Percentiles rank a stretch among this genome's conserved stretches.
These are phyloP conservation scores for Pangasius djambal DNA, from an alignment of 2,797 vertebrate species.

Conservation along the genomic window DNA sequence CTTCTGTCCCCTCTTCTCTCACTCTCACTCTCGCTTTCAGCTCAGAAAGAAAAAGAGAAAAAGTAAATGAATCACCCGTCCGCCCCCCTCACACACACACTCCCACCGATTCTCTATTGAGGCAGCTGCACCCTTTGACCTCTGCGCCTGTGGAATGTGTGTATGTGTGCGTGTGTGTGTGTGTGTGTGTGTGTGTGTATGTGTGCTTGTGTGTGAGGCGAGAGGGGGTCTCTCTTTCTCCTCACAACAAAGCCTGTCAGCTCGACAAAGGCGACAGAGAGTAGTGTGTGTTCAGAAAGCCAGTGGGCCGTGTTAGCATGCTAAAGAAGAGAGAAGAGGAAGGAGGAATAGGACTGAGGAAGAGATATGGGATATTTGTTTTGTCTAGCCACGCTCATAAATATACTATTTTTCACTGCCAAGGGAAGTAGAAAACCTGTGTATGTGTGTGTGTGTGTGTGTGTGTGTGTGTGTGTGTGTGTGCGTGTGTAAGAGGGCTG, in stretches of 20 bases:
- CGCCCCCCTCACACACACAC: slow-evolving; percentile 46
- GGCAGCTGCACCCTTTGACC: slow-evolving; percentile 83
- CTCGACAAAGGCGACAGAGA: slow-evolving; percentile 77
- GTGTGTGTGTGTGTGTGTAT: slow-evolving; percentile 62
- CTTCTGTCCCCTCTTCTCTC: slow-evolving; percentile 38
- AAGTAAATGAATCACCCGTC: slow-evolving; percentile 72
- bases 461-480: slow-evolving; percentile 45
- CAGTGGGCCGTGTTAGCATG: slow-evolving; percentile 77
- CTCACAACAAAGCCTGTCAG: slow-evolving; percentile 79
- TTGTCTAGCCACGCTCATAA: slow-evolving; percentile 71
- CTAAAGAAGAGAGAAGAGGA: slow-evolving; percentile 58
- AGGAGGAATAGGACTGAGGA: slow-evolving; percentile 19
- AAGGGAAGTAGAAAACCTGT: slow-evolving; percentile 67
- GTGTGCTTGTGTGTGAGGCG: slow-evolving; percentile 55
- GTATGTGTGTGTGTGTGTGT: slow-evolving; percentile 38
- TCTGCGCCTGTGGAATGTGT: slow-evolving; percentile 75
- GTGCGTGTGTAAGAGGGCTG: slow-evolving; percentile 17
- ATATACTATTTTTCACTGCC: slow-evolving; percentile 73
- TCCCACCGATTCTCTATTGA: slow-evolving; percentile 73
- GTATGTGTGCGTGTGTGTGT: slow-evolving; percentile 50
- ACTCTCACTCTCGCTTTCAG: slow-evolving; percentile 60
- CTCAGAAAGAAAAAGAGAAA: slow-evolving; percentile 63
- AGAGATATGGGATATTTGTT: slow-evolving; percentile 68
- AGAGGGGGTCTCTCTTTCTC: slow-evolving; percentile 70
- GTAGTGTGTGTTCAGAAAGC: slow-evolving; percentile 78